Conservation (phyloP, 2,113 vertebrate genomes). For the Lagopus muta region DNA sequence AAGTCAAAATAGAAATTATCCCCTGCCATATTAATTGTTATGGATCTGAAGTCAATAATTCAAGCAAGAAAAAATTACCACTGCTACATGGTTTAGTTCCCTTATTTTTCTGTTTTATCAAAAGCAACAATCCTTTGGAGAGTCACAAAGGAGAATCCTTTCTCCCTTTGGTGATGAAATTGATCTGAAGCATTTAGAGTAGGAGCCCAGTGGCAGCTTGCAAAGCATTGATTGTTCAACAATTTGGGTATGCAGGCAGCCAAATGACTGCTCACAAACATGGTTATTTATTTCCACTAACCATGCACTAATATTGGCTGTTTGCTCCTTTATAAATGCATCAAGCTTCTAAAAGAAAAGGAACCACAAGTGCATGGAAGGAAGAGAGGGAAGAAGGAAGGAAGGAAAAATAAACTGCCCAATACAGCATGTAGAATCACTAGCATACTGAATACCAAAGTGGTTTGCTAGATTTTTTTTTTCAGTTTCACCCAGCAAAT, state of each 20-base stretch:
- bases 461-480: background rate
- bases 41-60: background rate
- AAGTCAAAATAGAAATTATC: background rate
- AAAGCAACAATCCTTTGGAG: background rate
- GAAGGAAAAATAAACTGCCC: constrained; percentile 6
- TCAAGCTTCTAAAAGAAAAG: constrained; percentile 9
- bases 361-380: background rate
- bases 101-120: background rate
- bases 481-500: constrained; percentile 17
- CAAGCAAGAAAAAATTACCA: background rate
- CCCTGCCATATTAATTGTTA: background rate
- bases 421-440: background rate
- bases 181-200: constrained; percentile 1
- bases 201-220: constrained; percentile 10
- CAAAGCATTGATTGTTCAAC: constrained; percentile 35
- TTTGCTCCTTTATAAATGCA: constrained; percentile 32
- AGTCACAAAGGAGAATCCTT: background rate
- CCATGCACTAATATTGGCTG: constrained; percentile 35
- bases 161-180: background rate
- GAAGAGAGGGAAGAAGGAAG: background rate
- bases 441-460: background rate
- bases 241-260: constrained; percentile 24
- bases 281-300: constrained; percentile 57
- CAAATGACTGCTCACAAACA: constrained; percentile 55
- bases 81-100: background rate